phyloP scores from a whole-genome alignment of 2,888 invertebrate genomes.

The Strigamia transsilvanica region DNA sequence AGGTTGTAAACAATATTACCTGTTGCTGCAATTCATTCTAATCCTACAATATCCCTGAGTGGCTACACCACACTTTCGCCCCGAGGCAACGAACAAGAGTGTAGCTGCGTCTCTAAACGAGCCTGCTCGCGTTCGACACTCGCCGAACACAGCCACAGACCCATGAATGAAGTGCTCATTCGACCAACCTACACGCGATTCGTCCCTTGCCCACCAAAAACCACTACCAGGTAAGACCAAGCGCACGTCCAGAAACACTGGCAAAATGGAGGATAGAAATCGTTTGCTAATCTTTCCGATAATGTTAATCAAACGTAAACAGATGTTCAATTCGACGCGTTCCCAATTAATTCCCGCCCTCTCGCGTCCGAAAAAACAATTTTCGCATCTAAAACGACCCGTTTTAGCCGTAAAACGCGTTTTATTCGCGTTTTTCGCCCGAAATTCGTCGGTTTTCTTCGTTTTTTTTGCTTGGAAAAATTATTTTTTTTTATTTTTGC shows the following conservation, averaged over 20 bases:
- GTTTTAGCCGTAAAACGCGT: no score
- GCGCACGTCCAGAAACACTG: background rate
- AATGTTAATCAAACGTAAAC: constrained; percentile 23
- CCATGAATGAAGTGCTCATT: constrained; percentile 40
- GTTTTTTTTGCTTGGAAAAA: background rate
- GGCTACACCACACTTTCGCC: constrained; percentile 28
- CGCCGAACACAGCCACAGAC: constrained; percentile 39
- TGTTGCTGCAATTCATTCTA: constrained; percentile 42
- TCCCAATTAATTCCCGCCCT: background rate
- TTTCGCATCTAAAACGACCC: no score
- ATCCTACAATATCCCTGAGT: constrained; percentile 40
- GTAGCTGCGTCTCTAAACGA: constrained; percentile 33
- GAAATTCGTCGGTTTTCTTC: no score
- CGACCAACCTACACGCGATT: constrained; percentile 12
- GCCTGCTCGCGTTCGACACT: constrained; percentile 37
- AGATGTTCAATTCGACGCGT: constrained; percentile 21
- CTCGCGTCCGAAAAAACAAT: background rate
- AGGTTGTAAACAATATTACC: constrained; percentile 41
- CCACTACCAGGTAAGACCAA: constrained; percentile 7
- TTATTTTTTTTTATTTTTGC: no score
- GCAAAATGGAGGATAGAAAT: constrained; percentile 18
- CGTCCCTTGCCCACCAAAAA: background rate
- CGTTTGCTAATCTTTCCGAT: background rate
- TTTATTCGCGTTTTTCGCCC: no score
- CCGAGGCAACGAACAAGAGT: constrained; percentile 12